phyloP scores from a whole-genome alignment of 2,113 vertebrate species.

The Mesoclemmys tuberculata region DNA sequence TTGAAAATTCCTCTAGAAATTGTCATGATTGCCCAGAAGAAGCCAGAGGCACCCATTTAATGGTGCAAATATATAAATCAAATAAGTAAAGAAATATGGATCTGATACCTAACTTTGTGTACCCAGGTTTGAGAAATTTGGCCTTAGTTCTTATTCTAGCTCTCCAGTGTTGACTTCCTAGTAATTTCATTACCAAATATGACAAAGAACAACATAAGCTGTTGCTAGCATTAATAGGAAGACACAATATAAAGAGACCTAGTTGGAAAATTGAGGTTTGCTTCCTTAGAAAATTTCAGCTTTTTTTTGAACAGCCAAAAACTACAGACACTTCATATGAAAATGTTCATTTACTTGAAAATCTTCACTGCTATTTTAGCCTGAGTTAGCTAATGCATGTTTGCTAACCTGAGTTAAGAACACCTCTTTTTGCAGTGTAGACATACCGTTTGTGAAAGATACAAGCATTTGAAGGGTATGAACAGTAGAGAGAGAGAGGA shows the following conservation, averaged over 20 bases:
- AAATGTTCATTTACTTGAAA: background rate
- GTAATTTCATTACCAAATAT: background rate
- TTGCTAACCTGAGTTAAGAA: no score
- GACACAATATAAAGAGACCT: background rate
- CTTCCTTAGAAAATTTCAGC: background rate
- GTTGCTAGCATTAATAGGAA: background rate
- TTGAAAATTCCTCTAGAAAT: background rate
- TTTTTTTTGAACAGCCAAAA: background rate
- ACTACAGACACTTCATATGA: background rate
- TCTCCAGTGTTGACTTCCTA: background rate
- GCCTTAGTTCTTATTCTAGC: background rate
- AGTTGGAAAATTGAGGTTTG: background rate
- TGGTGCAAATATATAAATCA: background rate
- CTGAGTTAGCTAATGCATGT: no score
- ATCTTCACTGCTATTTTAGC: no score
- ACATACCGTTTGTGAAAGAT: background rate
- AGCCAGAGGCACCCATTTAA: background rate
- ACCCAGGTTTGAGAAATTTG: background rate
- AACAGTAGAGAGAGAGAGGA: background rate
- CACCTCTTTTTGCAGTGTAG: no score
- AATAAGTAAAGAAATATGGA: background rate
- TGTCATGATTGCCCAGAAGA: background rate
- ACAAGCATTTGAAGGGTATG: constrained; percentile 7
- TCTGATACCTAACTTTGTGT: background rate
- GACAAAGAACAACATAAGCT: background rate